Evolutionary conservation across 35 echinoderm and acorn worm genomes (phyloP), one percentile per base, ranked within the genome.

Genomic region (Chiridota heheva): DNA sequence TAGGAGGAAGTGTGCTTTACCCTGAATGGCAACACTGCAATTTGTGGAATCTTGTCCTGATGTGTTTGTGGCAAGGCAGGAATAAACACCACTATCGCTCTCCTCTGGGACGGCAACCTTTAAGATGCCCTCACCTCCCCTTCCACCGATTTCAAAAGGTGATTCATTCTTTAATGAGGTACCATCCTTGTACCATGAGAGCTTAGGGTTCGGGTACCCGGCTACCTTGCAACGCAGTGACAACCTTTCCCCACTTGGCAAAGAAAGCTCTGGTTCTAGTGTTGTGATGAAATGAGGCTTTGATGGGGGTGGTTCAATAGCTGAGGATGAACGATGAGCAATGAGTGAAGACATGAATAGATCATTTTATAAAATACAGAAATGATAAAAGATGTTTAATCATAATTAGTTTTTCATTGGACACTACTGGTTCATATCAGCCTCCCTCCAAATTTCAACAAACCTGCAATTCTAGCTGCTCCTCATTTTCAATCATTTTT

Each of bases 131-230:
- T 72, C 81, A 17, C 47, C 38, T 13, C 67, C 81, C 44, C 67
- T 71, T 42, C 41, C 56, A 40, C 63, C 72, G 33, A 84, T 46
- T 36, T 84, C 81, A 84, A 56, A 72, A 34, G 67, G 81, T 27
- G 46, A 33, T 47, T 84, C 81, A 58, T 72, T 49, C 55, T 73
- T 76, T 47, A 72, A 36, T n/a, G 33, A 39, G 20, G 43, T 60
- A 36, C 46, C 34, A 70, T 48, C 74, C 71, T 88, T 84, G 34
- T 72, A 84, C 81, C 81, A 84, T 15, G 42, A 39, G 64, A 64
- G 70, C 45, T 84, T 36, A 4, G 81, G 81, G 26, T 28, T 34
- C 10, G 81, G 81, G 44, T 74, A 25, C 8, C 82, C 82, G 20
- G 62, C 67, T 22, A 84, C 82, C 30, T 84, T 84, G 51, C 82